Evolutionary conservation across 2,888 invertebrate species (phyloP).

Genomic region (Athalia circularis): DNA sequence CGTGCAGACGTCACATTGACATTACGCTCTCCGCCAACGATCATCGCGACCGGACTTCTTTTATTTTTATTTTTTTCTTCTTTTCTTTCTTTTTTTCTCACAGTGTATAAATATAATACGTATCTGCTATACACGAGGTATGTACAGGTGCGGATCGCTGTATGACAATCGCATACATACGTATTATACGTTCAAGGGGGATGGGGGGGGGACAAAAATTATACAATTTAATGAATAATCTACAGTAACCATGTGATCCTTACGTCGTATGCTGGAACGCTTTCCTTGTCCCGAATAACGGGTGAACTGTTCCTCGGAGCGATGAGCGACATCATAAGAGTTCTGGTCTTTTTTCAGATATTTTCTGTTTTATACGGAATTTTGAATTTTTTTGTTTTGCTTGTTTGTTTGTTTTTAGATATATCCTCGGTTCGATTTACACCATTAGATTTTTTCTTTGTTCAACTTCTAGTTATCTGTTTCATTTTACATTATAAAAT

Average conservation of each 20-base stretch:
- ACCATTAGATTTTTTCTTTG: not conserved
- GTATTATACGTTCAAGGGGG: no score
- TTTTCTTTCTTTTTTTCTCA: no score
- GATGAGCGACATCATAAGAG: constrained; percentile 71
- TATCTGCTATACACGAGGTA: no score
- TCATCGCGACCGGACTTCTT: no score
- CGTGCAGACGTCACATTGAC: no score
- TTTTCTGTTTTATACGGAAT: not conserved
- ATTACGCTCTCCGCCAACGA: no score
- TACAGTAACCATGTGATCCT: constrained; percentile 61
- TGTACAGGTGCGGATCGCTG: no score
- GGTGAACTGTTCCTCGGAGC: constrained; percentile 81
- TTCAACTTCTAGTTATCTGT: not conserved
- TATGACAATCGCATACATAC: no score
- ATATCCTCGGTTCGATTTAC: not conserved
- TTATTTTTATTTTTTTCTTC: no score
- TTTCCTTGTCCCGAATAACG: constrained; percentile 81
- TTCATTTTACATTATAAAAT: not conserved
- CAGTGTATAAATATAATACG: no score
- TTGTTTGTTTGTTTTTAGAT: not conserved
- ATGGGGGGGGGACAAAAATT: no score
- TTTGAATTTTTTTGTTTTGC: not conserved
- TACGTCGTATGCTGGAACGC: constrained; percentile 83
- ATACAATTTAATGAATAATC: no score
- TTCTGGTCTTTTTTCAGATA: not conserved